These are phyloP conservation scores for Antedon mediterranea DNA, from an alignment of 53 echinoderm and acorn worm genomes.

Conservation along the genomic window DNA sequence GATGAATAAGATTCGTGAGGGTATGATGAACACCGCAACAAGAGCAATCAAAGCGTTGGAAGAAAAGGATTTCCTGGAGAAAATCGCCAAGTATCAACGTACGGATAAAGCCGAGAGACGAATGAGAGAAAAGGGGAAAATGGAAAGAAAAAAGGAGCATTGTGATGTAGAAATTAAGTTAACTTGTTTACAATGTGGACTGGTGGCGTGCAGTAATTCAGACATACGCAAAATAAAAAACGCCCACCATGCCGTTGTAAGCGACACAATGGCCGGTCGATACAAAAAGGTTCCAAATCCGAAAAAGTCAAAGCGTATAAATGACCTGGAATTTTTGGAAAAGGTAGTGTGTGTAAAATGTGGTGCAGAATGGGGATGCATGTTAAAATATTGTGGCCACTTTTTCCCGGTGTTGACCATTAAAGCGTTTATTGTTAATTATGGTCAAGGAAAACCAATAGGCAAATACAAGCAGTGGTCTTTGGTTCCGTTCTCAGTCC, in stretches of 20 bases:
- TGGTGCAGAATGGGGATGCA: constrained; percentile 27
- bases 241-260: constrained; percentile 37
- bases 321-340: not conserved
- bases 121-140: constrained; percentile 3
- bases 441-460: constrained; percentile 9
- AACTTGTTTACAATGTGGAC: constrained; percentile 39
- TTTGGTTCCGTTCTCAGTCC: constrained; percentile 39
- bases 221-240: constrained; percentile 45
- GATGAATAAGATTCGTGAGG: constrained; percentile 58
- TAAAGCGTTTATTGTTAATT: constrained; percentile 29
- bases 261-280: constrained; percentile 10
- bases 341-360: constrained; percentile 5
- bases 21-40: constrained; percentile 47
- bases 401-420: constrained; percentile 36
- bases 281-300: not conserved
- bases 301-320: not conserved
- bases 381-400: constrained; percentile 23
- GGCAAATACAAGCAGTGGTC: constrained; percentile 52
- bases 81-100: constrained; percentile 19
- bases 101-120: constrained; percentile 1
- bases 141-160: constrained; percentile 7
- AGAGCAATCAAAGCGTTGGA: constrained; percentile 37
- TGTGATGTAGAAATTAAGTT: constrained; percentile 11
- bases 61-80: constrained; percentile 7
- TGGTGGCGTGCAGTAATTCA: constrained; percentile 15